Percentiles rank a stretch among this genome's conserved stretches.
Conservation (phyloP, 2,113 vertebrate genomes). For the Antigone vipio region DNA sequence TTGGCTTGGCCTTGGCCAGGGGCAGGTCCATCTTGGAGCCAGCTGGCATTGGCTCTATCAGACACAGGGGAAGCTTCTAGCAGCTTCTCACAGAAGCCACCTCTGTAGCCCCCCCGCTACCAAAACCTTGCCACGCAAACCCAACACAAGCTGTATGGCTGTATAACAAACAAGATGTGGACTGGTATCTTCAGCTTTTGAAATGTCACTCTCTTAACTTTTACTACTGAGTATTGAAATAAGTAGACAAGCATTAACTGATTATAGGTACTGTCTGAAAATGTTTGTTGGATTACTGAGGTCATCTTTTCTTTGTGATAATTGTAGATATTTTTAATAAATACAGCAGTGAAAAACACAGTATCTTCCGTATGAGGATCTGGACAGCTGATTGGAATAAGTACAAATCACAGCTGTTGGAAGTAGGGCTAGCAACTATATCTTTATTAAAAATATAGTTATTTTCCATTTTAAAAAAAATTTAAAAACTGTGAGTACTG, state of each 20-base stretch:
- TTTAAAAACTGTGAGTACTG: not conserved
- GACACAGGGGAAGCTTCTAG: too few species aligned
- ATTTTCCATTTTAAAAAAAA: not conserved
- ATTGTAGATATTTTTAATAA: not conserved
- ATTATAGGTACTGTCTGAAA: not conserved
- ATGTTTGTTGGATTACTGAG: not conserved
- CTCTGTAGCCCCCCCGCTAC: too few species aligned
- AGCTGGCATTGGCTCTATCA: too few species aligned
- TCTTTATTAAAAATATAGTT: too few species aligned
- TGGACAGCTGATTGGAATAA: not conserved
- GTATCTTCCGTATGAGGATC: not conserved
- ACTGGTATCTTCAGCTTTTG: not conserved
- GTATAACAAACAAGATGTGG: not conserved
- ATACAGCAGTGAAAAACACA: not conserved
- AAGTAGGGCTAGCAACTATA: not conserved
- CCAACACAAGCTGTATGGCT: not conserved
- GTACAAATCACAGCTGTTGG: not conserved
- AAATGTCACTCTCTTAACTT: not conserved
- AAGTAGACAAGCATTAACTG: not conserved
- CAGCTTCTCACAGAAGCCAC: too few species aligned
- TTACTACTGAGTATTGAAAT: not conserved
- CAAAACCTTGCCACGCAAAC: too few species aligned
- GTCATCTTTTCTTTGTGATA: not conserved
- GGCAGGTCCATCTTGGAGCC: too few species aligned
- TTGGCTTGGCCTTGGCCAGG: too few species aligned